These are phyloP conservation scores for Pseudois nayaur DNA, from an alignment of 2,113 vertebrate species.

Conservation along the genomic window DNA sequence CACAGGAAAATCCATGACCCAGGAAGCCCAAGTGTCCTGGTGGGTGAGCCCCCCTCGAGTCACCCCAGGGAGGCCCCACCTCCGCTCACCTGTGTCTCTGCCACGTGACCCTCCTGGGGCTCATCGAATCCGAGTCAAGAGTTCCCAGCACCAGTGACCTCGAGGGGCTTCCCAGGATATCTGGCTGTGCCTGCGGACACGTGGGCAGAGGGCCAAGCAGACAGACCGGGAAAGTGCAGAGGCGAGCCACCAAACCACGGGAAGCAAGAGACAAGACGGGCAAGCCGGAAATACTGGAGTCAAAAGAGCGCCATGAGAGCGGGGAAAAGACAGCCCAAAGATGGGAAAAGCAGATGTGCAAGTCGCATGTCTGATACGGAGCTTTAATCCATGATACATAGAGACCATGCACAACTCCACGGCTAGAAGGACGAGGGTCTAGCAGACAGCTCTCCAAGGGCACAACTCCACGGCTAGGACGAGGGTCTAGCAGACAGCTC, in stretches of 20 bases:
- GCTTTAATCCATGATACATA: background rate
- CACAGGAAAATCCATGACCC: too few species aligned
- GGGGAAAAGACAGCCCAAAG: background rate
- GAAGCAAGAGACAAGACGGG: background rate
- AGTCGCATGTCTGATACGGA: background rate
- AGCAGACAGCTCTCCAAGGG: background rate
- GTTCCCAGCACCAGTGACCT: too few species aligned
- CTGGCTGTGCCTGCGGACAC: background rate
- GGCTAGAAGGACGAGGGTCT: background rate
- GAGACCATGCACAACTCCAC: background rate
- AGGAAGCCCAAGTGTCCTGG: background rate
- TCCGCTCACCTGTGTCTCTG: background rate
- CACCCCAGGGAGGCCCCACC: too few species aligned
- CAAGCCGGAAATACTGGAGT: background rate
- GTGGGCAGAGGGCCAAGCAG: background rate
- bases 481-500: background rate
- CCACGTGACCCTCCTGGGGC: background rate
- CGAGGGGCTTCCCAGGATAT: too few species aligned
- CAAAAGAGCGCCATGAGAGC: background rate
- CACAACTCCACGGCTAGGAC: too few species aligned
- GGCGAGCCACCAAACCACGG: background rate
- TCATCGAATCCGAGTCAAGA: background rate
- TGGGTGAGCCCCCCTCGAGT: background rate
- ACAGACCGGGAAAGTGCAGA: background rate
- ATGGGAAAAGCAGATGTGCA: background rate